phyloP scores from a whole-genome alignment of 2,797 vertebrate species.

The Anguilla marmorata region DNA sequence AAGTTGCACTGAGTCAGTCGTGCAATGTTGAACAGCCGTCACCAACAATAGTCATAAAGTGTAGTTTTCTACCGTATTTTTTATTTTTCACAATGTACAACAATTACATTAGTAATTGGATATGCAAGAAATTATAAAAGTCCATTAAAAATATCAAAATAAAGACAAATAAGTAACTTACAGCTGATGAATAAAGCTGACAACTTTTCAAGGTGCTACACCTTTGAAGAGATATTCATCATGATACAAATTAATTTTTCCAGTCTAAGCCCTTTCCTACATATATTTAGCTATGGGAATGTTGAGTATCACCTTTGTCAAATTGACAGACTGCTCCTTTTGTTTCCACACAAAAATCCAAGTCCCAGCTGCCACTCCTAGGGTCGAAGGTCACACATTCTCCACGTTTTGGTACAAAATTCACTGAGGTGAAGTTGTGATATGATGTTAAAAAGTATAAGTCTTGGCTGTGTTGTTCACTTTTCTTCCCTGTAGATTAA shows the following conservation, averaged over 20 bases:
- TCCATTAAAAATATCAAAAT: background rate
- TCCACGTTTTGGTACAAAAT: conserved; percentile 37
- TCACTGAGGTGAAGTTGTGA: conserved; percentile 50
- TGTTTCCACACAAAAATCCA: conserved; percentile 54
- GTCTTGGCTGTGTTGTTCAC: background rate
- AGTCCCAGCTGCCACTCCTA: conserved; percentile 26
- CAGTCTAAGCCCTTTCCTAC: background rate
- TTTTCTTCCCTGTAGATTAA: conserved; percentile 47
- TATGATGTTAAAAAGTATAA: conserved; percentile 43
- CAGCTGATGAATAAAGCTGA: too few species aligned
- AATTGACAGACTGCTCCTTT: conserved; percentile 70
- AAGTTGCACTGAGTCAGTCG: background rate
- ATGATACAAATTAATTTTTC: background rate
- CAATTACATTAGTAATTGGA: too few species aligned
- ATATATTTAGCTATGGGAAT: background rate
- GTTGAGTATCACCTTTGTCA: conserved; percentile 62
- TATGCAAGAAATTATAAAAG: too few species aligned
- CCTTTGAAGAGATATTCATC: background rate
- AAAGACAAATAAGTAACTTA: too few species aligned
- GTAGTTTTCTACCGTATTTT: too few species aligned
- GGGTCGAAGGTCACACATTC: conserved; percentile 68
- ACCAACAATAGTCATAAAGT: too few species aligned
- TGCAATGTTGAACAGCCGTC: too few species aligned
- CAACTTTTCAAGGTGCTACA: too few species aligned
- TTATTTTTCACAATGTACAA: background rate